These are phyloP conservation scores for Dicyrtomina minuta DNA, from an alignment of 2,888 invertebrate genomes.

Conservation along the genomic window DNA sequence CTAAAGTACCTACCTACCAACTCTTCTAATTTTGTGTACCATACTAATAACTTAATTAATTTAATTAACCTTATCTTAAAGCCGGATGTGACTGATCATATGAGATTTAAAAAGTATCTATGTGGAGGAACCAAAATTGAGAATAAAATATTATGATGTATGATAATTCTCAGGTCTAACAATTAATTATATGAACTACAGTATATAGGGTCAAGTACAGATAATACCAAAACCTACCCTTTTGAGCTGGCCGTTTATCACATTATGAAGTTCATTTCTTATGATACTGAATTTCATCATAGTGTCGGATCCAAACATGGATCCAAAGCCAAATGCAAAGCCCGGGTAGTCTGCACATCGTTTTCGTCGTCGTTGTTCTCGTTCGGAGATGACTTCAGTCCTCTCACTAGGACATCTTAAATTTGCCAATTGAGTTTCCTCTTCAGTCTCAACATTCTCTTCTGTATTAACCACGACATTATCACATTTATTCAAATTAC, in stretches of 20 bases:
- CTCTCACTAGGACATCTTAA: slow-evolving; percentile 85
- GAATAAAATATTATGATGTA: no score
- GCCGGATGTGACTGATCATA: no score
- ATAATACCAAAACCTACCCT: slow-evolving; percentile 67
- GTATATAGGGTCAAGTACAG: no score
- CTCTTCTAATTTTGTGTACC: background rate
- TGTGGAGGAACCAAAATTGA: no score
- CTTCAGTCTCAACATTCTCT: slow-evolving; percentile 59
- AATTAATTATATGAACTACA: no score
- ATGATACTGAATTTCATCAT: slow-evolving; percentile 98
- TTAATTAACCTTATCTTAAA: no score
- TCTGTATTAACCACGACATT: slow-evolving; percentile 33
- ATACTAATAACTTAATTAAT: background rate
- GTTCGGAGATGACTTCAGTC: slow-evolving; percentile 82
- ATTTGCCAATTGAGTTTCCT: slow-evolving; percentile 67
- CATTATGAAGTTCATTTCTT: slow-evolving; percentile 95
- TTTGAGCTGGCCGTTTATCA: slow-evolving; percentile 92
- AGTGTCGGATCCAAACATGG: slow-evolving; percentile 92
- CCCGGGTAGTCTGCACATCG: slow-evolving; percentile 91
- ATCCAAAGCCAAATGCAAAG: slow-evolving; percentile 78
- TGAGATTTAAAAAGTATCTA: no score
- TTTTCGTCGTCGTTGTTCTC: slow-evolving; percentile 70
- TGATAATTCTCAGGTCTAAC: no score
- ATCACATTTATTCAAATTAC: slow-evolving; percentile 43
- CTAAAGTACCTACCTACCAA: background rate